A percentile compares a stretch with the other conserved stretches of the same genome.
These are phyloP conservation scores for Poeciliopsis prolifica DNA, from an alignment of 2,113 vertebrate genomes.

Conservation along the genomic window DNA sequence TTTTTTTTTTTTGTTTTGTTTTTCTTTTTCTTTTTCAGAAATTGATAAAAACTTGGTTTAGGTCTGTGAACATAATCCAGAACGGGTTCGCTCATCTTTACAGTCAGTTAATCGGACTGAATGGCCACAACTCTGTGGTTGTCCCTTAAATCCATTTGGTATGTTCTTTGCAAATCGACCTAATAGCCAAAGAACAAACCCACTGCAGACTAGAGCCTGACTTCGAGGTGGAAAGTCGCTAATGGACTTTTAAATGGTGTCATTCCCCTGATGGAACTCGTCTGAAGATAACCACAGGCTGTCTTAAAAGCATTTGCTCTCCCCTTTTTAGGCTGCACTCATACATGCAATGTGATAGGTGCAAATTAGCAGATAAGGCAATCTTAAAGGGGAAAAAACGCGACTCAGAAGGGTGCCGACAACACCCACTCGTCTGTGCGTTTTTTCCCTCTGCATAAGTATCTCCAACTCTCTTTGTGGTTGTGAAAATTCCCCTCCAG, in stretches of 20 bases:
- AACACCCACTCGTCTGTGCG: conserved; percentile 18
- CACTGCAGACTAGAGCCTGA: not conserved
- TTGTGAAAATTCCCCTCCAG: conserved; percentile 2
- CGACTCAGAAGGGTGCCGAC: not conserved
- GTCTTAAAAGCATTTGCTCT: not conserved
- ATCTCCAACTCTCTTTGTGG: conserved; percentile 1
- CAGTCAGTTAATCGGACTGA: not conserved
- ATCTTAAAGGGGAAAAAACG: not conserved
- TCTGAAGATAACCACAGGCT: conserved; percentile 17
- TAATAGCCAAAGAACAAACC: conserved; percentile 35
- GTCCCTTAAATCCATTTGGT: not conserved
- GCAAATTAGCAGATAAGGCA: not conserved
- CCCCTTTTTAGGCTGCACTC: not conserved
- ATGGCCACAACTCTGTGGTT: not conserved
- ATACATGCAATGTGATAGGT: not conserved
- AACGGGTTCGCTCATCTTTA: not conserved
- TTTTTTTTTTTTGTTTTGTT: no score
- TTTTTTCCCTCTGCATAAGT: not conserved
- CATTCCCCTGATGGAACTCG: conserved; percentile 20
- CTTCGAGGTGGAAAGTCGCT: conserved; percentile 27
- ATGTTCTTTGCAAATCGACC: not conserved
- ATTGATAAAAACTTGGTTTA: not conserved
- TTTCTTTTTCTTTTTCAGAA: no score
- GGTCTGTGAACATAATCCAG: not conserved
- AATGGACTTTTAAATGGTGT: conserved; percentile 33